Percentiles rank a stretch among this genome's conserved stretches.
These are phyloP conservation scores for Ctenosaura bakeri DNA, from an alignment of 2,797 vertebrate genomes.

Conservation along the genomic window DNA sequence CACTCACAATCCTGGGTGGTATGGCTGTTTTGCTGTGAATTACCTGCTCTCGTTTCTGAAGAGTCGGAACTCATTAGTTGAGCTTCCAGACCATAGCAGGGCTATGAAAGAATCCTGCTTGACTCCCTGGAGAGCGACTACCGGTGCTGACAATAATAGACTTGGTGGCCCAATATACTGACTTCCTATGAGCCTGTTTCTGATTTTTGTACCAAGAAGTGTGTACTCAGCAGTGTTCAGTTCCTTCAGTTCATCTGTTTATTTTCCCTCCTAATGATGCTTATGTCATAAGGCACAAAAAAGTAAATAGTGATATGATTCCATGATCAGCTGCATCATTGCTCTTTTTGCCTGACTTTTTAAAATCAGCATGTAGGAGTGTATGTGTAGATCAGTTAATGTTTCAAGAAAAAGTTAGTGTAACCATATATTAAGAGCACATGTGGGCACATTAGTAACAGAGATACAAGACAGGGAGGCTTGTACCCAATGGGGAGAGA, in stretches of 20 bases:
- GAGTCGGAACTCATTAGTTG: background rate
- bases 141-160: background rate
- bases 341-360: background rate
- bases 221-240: background rate
- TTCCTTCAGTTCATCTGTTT: background rate
- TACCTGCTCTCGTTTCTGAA: background rate
- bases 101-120: background rate
- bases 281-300: background rate
- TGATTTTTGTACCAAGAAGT: background rate
- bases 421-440: too few relatives aligned
- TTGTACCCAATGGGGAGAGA: too few relatives aligned
- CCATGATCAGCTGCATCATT: background rate
- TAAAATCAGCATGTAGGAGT: too few relatives aligned
- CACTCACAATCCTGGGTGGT: background rate
- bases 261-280: background rate
- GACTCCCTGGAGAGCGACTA: background rate
- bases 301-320: background rate
- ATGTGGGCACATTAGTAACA: too few relatives aligned
- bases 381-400: too few relatives aligned
- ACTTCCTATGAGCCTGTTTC: background rate
- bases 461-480: too few relatives aligned
- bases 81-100: background rate
- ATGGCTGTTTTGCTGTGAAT: background rate
- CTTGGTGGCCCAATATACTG: background rate
- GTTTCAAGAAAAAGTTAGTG: too few relatives aligned